A percentile compares a stretch with the other conserved stretches of the same genome.
These are phyloP conservation scores for Caenorhabditis inopinata DNA, from an alignment of 1,140 invertebrate species.

Conservation along the genomic window DNA sequence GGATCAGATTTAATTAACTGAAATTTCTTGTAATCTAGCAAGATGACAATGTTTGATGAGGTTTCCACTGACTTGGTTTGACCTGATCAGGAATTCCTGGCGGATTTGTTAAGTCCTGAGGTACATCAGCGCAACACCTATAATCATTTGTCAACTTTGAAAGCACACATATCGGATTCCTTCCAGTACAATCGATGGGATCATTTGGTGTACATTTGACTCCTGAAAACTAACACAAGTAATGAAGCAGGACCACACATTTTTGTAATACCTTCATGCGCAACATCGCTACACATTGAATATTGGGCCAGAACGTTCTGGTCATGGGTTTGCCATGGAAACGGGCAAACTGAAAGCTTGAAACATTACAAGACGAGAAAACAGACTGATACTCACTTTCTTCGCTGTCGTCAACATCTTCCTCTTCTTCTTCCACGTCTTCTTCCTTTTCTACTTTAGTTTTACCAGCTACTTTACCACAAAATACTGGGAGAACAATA, in stretches of 20 bases:
- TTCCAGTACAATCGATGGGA: conserved; percentile 50
- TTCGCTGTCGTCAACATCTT: conserved; percentile 41
- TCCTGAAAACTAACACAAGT: background rate
- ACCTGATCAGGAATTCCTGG: conserved; percentile 53
- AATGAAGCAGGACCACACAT: background rate
- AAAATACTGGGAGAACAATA: background rate
- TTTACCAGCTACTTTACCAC: background rate
- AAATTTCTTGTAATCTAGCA: no score
- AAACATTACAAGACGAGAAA: background rate
- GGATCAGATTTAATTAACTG: no score
- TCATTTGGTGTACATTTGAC: conserved; percentile 48
- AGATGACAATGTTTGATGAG: no score
- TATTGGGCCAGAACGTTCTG: conserved; percentile 50
- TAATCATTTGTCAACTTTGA: conserved; percentile 47
- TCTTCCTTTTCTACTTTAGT: background rate
- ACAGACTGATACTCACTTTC: conserved; percentile 42
- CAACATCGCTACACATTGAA: conserved; percentile 46
- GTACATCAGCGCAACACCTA: conserved; percentile 49
- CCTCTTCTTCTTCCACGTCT: conserved; percentile 42
- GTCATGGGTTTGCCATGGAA: conserved; percentile 53
- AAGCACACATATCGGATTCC: conserved; percentile 49
- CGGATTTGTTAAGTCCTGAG: conserved; percentile 50
- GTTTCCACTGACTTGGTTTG: conserved; percentile 51
- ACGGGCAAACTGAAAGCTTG: conserved; percentile 48
- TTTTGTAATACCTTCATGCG: conserved; percentile 37